Evolutionary conservation across 2,113 vertebrate genomes (phyloP).

Genomic region (Cinclus cinclus): DNA sequence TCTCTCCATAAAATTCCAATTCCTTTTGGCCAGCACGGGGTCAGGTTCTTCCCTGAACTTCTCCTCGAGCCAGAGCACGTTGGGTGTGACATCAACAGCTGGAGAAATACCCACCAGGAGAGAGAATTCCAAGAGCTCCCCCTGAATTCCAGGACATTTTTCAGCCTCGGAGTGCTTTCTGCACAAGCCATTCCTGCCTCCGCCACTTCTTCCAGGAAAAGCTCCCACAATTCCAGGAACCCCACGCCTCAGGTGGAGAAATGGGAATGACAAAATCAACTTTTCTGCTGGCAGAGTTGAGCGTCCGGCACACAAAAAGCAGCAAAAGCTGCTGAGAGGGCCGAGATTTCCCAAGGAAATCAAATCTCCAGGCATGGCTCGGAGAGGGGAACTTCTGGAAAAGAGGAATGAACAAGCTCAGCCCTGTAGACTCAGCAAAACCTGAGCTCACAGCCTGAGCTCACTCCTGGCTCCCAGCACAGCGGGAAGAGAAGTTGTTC

Average conservation of each 20-base stretch:
- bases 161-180: not conserved
- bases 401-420: not conserved
- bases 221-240: slow-evolving; percentile 23
- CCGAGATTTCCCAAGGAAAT: slow-evolving; percentile 9
- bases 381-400: slow-evolving; percentile 13
- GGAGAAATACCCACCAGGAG: not conserved
- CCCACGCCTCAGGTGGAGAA: slow-evolving; percentile 28
- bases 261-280: not conserved
- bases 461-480: slow-evolving; percentile 32
- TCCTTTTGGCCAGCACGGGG: not conserved
- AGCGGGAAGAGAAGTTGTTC: not conserved
- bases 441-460: slow-evolving; percentile 55
- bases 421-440: slow-evolving; percentile 45
- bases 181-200: slow-evolving; percentile 2
- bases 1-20: not conserved
- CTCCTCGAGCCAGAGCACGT: not conserved
- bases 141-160: not conserved
- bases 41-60: not conserved
- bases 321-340: not conserved
- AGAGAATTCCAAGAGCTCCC: not conserved
- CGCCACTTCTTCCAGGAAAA: slow-evolving; percentile 36
- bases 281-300: not conserved
- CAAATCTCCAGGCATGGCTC: not conserved
- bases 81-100: not conserved
- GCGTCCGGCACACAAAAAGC: not conserved